phyloP scores from a whole-genome alignment of 2,888 invertebrate species.

The Pandemis cinnamomeana region DNA sequence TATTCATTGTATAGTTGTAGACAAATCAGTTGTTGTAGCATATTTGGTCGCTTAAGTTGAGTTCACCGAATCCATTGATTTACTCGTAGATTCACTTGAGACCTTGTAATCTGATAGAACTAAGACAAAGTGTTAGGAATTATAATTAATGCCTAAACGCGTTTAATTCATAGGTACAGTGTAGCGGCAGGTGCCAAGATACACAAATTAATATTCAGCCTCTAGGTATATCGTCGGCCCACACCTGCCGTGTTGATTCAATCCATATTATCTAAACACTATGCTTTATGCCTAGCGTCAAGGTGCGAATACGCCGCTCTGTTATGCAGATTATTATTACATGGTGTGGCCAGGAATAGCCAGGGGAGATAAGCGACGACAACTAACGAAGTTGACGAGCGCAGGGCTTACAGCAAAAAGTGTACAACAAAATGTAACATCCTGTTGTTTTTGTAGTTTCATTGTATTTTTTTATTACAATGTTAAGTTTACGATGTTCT shows the following conservation, averaged over 20 bases:
- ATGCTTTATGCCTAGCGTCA: slow-evolving; percentile 45
- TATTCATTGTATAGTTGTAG: too few relatives aligned
- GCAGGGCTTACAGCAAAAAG: too few relatives aligned
- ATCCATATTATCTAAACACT: slow-evolving; percentile 49
- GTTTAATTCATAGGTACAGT: slow-evolving; percentile 20
- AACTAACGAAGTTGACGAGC: background rate
- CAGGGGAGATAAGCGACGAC: background rate
- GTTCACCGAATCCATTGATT: too few relatives aligned
- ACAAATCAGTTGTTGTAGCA: too few relatives aligned
- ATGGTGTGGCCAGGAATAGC: slow-evolving; percentile 5
- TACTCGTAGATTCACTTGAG: too few relatives aligned
- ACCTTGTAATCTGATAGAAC: too few relatives aligned
- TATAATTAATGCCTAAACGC: slow-evolving; percentile 32
- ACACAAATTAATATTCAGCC: slow-evolving; percentile 78
- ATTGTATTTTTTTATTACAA: too few relatives aligned
- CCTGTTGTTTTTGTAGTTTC: too few relatives aligned
- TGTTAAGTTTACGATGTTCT: too few relatives aligned
- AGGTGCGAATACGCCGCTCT: slow-evolving; percentile 11
- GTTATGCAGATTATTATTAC: slow-evolving; percentile 28
- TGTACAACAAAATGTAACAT: too few relatives aligned
- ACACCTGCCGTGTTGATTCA: slow-evolving; percentile 75
- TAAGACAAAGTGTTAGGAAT: slow-evolving; percentile 1
- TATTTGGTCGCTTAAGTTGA: too few relatives aligned
- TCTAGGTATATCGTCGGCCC: slow-evolving; percentile 59
- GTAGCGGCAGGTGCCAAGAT: slow-evolving; percentile 56